These are phyloP conservation scores for Notolabrus celidotus DNA, from an alignment of 2,797 vertebrate species.

Conservation along the genomic window DNA sequence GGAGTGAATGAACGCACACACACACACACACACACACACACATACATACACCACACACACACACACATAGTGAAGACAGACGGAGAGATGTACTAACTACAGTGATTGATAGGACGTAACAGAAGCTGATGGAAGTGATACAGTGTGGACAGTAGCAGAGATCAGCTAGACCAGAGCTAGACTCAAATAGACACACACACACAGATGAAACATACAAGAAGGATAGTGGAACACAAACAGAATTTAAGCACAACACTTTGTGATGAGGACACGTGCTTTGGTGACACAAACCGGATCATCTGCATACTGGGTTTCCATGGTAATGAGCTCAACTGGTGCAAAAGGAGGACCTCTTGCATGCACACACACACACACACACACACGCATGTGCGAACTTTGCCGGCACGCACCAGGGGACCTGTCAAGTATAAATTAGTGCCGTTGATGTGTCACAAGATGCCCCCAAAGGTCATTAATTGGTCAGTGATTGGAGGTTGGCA, in stretches of 20 bases:
- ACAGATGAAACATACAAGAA: not conserved
- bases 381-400: slow-evolving; percentile 52
- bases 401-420: slow-evolving; percentile 78
- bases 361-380: slow-evolving; percentile 40
- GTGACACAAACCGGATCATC: slow-evolving; percentile 60
- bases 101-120: slow-evolving; percentile 66
- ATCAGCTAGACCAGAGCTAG: slow-evolving; percentile 24
- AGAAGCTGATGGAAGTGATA: slow-evolving; percentile 75
- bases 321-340: slow-evolving; percentile 81
- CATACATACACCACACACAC: slow-evolving; percentile 17
- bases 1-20: slow-evolving; percentile 63
- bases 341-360: slow-evolving; percentile 34
- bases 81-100: slow-evolving; percentile 60
- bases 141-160: slow-evolving; percentile 35
- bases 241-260: slow-evolving; percentile 27
- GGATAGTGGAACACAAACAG: not conserved
- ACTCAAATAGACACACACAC: slow-evolving; percentile 8
- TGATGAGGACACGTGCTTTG: slow-evolving; percentile 34
- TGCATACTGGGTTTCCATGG: slow-evolving; percentile 72
- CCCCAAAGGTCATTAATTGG: slow-evolving; percentile 84
- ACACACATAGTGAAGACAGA: slow-evolving; percentile 34
- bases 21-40: slow-evolving; percentile 32
- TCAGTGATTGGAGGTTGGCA: slow-evolving; percentile 82
- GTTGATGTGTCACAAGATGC: slow-evolving; percentile 80
- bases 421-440: slow-evolving; percentile 81